These are phyloP conservation scores for Drosophila nikananu DNA, from an alignment of 1,140 invertebrate species.

Conservation along the genomic window DNA sequence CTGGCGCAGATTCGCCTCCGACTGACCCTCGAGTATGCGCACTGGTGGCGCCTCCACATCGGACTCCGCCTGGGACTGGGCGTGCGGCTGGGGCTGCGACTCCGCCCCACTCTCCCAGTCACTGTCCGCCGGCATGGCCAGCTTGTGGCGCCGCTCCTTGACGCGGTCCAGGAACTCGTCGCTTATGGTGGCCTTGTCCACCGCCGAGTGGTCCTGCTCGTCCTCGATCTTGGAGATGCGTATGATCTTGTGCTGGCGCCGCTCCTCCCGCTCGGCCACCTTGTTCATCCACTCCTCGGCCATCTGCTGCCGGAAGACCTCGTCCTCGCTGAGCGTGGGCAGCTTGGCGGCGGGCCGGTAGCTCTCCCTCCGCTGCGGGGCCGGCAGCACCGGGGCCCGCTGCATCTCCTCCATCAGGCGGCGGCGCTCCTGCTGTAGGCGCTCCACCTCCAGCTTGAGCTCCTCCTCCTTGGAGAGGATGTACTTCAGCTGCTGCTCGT, in stretches of 20 bases:
- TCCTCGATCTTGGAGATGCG: slow-evolving; percentile 87
- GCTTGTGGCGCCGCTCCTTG: slow-evolving; percentile 85
- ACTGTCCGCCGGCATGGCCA: slow-evolving; percentile 82
- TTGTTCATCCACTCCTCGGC: slow-evolving; percentile 93
- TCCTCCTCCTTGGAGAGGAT: slow-evolving; percentile 89
- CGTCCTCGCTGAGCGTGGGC: slow-evolving; percentile 86
- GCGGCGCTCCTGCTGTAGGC: slow-evolving; percentile 87
- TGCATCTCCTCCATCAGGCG: slow-evolving; percentile 85
- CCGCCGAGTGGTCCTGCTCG: slow-evolving; percentile 74
- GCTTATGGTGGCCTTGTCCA: slow-evolving; percentile 88
- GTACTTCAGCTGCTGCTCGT: slow-evolving; percentile 89
- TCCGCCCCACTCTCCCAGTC: slow-evolving; percentile 85
- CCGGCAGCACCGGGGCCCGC: slow-evolving; percentile 61
- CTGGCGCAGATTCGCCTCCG: slow-evolving; percentile 87
- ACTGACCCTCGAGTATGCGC: slow-evolving; percentile 85
- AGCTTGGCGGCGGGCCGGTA: slow-evolving; percentile 71
- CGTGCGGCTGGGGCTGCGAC: slow-evolving; percentile 86
- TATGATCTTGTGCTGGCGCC: slow-evolving; percentile 91
- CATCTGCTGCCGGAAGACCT: slow-evolving; percentile 91
- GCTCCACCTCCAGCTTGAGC: slow-evolving; percentile 88
- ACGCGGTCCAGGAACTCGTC: slow-evolving; percentile 91
- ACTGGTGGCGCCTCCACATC: slow-evolving; percentile 86
- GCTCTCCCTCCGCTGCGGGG: slow-evolving; percentile 60
- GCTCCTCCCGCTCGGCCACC: slow-evolving; percentile 91
- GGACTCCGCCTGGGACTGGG: slow-evolving; percentile 86